phyloP scores from a whole-genome alignment of 2,113 vertebrate genomes.

The Nycticorax nycticorax region DNA sequence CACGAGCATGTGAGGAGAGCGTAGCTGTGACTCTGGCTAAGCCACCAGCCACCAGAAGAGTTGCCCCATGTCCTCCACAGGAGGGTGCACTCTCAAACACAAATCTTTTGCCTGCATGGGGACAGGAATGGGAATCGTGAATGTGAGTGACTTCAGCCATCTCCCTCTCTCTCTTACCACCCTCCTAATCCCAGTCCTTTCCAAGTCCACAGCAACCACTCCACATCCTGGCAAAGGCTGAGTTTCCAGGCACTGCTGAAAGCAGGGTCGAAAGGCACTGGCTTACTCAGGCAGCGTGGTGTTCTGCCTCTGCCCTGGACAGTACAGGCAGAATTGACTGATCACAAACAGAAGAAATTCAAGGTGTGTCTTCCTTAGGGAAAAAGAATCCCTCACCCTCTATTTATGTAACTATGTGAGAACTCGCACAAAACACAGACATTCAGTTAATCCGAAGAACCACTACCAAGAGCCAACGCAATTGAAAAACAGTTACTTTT shows the following conservation, averaged over 20 bases:
- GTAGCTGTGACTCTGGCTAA: neutral
- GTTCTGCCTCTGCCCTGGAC: neutral
- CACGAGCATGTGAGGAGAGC: fast-evolving
- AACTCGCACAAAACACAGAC: neutral
- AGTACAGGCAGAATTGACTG: neutral
- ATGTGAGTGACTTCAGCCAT: neutral
- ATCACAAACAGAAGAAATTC: neutral
- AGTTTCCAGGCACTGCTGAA: neutral
- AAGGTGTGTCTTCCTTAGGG: neutral
- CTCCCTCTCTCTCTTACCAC: neutral
- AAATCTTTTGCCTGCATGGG: neutral
- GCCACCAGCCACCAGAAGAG: neutral
- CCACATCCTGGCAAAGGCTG: neutral
- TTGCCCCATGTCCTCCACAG: neutral
- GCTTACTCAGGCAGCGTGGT: neutral
- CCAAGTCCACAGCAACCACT: neutral
- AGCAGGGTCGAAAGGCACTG: neutral
- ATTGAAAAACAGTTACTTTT: neutral
- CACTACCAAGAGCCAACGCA: neutral
- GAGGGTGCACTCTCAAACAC: neutral
- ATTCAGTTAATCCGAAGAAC: neutral
- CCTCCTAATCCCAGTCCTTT: neutral
- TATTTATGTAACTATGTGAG: neutral
- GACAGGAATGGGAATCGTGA: neutral
- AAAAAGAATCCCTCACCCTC: neutral